Evolutionary conservation across 2,113 vertebrate species (phyloP), one percentile per base, ranked within the genome.

Genomic region (Myanophis thanlyinensis): DNA sequence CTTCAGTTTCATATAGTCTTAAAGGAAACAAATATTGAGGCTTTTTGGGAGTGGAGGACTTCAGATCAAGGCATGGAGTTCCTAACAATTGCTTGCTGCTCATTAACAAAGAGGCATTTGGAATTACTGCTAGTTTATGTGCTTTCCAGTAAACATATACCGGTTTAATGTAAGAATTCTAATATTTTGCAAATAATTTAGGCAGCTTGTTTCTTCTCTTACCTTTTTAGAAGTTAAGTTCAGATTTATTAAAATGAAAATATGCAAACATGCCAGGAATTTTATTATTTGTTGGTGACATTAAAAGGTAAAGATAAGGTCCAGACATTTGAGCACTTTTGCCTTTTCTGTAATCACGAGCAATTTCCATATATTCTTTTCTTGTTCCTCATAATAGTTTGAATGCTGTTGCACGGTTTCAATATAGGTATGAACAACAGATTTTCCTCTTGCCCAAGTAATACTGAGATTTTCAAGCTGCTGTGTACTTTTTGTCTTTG

Each of bases 401-500:
- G 30, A 67, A 35, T 5, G 6, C 62, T 5, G 27, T 20, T 85
- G 30, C 4, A 23, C 88, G 20, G 27, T 48, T 27, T 48, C 13
- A n/a, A 1, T 92, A n/a, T 25, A 84, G 62, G 7, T 18, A 3
- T 27, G 3, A 89, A 30, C 10, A 40, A 89, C 10, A 40, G 12
- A 18, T 30, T 87, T 91, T 67, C 20, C 51, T 44, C 44, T 40
- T 12, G 7, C 48, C 44, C 49, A 40, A 91, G 23, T 47, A 10
- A 11, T 47, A 49, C 47, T 67, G 44, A 49, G 2, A 85, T 56
- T 25, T 35, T 92, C 44, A 85, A 53, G 44, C 52, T 30, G 1
- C 4, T 86, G 25, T 62, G 30, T 89, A 46, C 56, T 59, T 62
- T 85, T 85, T 49, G 40, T 48, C 93, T 91, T 94, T 92, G 59